Conservation (phyloP, 2,113 vertebrate genomes). For the Coptodon rendalli region DNA sequence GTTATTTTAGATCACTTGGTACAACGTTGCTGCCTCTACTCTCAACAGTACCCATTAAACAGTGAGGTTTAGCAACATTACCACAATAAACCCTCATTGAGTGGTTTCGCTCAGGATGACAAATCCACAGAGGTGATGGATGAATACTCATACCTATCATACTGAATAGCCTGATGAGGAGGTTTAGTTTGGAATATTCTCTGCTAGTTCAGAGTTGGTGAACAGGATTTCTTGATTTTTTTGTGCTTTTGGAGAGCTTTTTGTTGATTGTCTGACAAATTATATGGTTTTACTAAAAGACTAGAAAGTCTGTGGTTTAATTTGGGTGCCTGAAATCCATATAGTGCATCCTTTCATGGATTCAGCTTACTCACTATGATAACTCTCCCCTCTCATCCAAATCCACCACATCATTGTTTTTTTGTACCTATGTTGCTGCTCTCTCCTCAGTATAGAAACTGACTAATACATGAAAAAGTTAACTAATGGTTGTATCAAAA, state of each 20-base stretch:
- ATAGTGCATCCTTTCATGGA: not conserved
- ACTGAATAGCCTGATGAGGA: not conserved
- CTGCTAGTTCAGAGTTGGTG: not conserved
- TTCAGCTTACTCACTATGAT: not conserved
- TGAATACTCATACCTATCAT: accelerated
- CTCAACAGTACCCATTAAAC: not conserved
- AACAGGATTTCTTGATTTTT: not conserved
- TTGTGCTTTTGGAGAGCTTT: not conserved
- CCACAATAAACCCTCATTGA: accelerated
- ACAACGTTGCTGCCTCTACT: not conserved
- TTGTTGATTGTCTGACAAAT: not conserved
- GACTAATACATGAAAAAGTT: not conserved
- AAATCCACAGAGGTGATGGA: not conserved
- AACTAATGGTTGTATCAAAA: not conserved
- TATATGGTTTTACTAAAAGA: not conserved
- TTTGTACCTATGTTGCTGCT: not conserved
- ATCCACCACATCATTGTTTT: not conserved
- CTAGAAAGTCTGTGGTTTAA: not conserved
- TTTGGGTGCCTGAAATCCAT: not conserved
- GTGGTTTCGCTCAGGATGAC: not conserved
- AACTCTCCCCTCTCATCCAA: not conserved
- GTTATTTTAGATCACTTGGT: not conserved
- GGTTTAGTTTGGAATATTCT: not conserved
- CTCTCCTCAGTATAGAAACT: accelerated
- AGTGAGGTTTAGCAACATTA: not conserved